A percentile compares a stretch with the other conserved stretches of the same genome.
phyloP scores from a whole-genome alignment of 1,140 invertebrate genomes.

The Oncopodura yosiiana region DNA sequence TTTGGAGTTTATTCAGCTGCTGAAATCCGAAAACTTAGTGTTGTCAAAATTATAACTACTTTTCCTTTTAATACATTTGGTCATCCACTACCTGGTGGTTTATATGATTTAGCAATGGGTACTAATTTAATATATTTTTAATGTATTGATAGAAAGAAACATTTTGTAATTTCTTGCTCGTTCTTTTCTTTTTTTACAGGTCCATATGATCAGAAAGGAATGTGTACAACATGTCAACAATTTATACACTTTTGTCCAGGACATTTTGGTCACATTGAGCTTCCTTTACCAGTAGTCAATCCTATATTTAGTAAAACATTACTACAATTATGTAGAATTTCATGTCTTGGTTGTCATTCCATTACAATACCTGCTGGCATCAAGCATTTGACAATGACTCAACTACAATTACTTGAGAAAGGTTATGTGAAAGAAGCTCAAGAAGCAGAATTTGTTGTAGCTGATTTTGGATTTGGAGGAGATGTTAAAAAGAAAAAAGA shows the following conservation, averaged over 20 bases:
- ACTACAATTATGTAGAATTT: constrained; percentile 53
- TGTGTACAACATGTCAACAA: constrained; percentile 72
- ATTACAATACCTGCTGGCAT: constrained; percentile 59
- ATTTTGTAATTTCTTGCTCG: background rate
- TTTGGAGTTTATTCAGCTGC: constrained; percentile 65
- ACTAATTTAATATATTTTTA: constrained; percentile 15
- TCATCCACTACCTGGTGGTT: constrained; percentile 66
- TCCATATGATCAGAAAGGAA: constrained; percentile 50
- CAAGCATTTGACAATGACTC: constrained; percentile 56
- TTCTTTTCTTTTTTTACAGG: constrained; percentile 42
- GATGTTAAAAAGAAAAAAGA: background rate
- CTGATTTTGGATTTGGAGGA: constrained; percentile 3
- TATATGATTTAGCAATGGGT: constrained; percentile 76
- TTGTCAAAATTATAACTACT: constrained; percentile 70
- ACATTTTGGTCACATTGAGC: constrained; percentile 88
- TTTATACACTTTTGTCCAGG: constrained; percentile 66
- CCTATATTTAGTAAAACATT: constrained; percentile 75
- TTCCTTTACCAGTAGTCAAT: constrained; percentile 86
- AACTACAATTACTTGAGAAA: constrained; percentile 62
- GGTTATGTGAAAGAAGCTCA: constrained; percentile 63
- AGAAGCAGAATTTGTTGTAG: constrained; percentile 47
- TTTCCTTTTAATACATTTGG: constrained; percentile 75
- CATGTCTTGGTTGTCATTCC: constrained; percentile 59
- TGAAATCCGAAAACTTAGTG: constrained; percentile 78
- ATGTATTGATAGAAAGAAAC: background rate